Base-by-base conservation (phyloP, 2,888 invertebrate genomes). In the Disparrhopalites patrizii region DNA sequence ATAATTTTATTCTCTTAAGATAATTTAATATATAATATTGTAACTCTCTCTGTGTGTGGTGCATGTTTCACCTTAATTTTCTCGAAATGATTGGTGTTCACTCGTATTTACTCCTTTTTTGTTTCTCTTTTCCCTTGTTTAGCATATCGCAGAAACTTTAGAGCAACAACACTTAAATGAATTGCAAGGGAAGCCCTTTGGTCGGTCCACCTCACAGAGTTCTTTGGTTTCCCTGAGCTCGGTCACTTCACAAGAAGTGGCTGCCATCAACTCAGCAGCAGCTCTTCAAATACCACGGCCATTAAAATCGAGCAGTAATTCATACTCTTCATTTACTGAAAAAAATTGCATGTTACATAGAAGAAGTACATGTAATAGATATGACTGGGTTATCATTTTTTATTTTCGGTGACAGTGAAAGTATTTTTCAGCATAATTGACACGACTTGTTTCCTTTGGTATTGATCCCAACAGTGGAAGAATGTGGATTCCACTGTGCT, bases 211-310 rank as follows among this genome's bases (percentile, higher is more conserved):
- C 75, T 87, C 88, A 0, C 83, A 85, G 68, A 82, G 84, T 60
- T 90, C 90, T 0, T 80, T 88, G 76, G 79, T 85, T 30, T 90
- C 91, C 0, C 81, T 85, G 73, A 80, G 83, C 50, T 88, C 87
- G 0, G 83, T 84, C 2, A 85, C 86, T 0, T 87, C 88, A 1
- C 86, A 86, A 74, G 90, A 90, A 78, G 87, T 88, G 0, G 88
- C 88, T 33, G 83, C 82, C 73, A 84, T 87, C 50, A 85, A 82
- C 66, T 82, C 73, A 23, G 73, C 76, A 78, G 77, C 76, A 78
- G 78, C 75, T 40, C 76, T 77, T 28, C 77, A 77, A 60, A 74
- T 75, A 57, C 80, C 80, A 61, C 79, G 81, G 67, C 78, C 81
- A 55, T 80, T 82, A 5, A 80, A 81, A 67, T 81, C 82, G 40